A percentile compares a stretch with the other conserved stretches of the same genome.
Evolutionary conservation across 2,113 vertebrate species (phyloP).

Genomic region (Paedocypris sp.): DNA sequence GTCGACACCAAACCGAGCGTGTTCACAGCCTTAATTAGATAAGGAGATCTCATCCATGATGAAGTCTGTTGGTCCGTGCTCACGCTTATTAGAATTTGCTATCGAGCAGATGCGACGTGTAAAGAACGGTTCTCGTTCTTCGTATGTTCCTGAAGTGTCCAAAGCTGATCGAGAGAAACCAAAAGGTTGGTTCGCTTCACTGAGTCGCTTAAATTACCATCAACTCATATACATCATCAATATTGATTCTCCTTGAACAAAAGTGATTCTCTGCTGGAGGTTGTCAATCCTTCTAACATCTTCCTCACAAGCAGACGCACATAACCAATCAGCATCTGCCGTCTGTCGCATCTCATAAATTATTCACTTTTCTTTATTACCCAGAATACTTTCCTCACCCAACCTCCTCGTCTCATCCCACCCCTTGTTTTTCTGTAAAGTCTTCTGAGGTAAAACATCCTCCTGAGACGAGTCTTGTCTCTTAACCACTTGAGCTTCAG

Average conservation of each 20-base stretch:
- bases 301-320: neutral
- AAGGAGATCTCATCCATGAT: neutral
- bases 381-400: neutral
- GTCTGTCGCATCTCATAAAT: neutral
- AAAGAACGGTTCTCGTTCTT: neutral
- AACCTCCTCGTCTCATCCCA: neutral
- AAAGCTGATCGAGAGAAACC: no score
- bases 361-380: neutral
- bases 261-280: no score
- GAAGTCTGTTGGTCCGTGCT: neutral
- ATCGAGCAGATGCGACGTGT: constrained; percentile 2
- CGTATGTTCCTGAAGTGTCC: no score
- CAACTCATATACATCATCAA: no score
- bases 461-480: constrained; percentile 13
- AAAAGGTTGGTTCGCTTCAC: no score
- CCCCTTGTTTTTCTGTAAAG: neutral
- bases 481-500: constrained; percentile 20
- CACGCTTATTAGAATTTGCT: constrained; percentile 10
- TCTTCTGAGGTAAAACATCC: constrained; percentile 10
- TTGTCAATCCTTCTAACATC: neutral
- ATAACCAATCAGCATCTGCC: constrained; percentile 8
- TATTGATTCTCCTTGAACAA: no score
- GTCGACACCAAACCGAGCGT: constrained; percentile 7
- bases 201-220: no score
- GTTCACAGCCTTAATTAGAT: constrained; percentile 13